These are phyloP conservation scores for Rutpela maculata DNA, from an alignment of 2,888 invertebrate genomes.

Conservation along the genomic window DNA sequence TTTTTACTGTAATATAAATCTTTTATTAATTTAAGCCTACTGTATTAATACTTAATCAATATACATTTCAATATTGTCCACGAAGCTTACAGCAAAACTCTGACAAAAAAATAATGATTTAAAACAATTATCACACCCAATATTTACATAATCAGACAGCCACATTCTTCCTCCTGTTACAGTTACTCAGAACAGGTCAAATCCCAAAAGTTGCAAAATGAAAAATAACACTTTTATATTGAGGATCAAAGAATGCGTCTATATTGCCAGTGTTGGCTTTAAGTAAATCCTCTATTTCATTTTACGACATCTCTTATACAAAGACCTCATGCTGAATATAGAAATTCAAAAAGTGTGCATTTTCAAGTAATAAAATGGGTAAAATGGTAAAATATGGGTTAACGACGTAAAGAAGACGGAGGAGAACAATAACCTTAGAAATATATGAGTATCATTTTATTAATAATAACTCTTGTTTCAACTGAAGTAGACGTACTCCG, in stretches of 20 bases:
- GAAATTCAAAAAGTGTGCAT: conserved; percentile 9
- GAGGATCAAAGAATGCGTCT: conserved; percentile 31
- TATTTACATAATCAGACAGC: no score
- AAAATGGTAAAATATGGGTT: not conserved
- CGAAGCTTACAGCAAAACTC: no score
- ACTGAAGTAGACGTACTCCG: not conserved
- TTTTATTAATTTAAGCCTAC: no score
- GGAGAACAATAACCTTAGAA: conserved; percentile 1
- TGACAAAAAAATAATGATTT: no score
- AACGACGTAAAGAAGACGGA: not conserved
- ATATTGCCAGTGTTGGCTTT: conserved; percentile 11
- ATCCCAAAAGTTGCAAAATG: conserved; percentile 13
- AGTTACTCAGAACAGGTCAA: not conserved
- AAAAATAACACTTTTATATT: conserved; percentile 29
- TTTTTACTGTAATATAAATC: no score
- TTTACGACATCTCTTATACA: conserved; percentile 20
- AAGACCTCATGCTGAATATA: conserved; percentile 4
- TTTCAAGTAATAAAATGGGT: not conserved
- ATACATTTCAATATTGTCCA: no score
- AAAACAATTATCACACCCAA: no score
- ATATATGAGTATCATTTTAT: not conserved
- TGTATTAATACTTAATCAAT: no score
- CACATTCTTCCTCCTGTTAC: no score
- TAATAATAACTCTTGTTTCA: not conserved
- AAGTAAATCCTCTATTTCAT: conserved; percentile 25